Evolutionary conservation across 1,140 invertebrate genomes (phyloP).

Genomic region (Wasmannia auropunctata): DNA sequence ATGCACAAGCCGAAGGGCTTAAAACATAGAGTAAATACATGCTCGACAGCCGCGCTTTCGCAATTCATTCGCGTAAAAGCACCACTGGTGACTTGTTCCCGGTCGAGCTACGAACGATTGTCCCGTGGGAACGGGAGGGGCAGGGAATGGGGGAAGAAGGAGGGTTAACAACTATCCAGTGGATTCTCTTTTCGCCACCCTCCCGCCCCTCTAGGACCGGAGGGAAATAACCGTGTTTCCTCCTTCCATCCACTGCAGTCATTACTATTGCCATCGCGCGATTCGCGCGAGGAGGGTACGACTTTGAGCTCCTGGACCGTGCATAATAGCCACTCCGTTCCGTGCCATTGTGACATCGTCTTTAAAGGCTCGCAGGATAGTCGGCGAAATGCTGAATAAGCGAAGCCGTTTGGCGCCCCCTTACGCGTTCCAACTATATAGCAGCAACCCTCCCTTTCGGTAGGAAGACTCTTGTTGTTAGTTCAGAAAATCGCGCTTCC

Average conservation of each 20-base stretch:
- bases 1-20: constrained; percentile 11
- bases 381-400: constrained; percentile 55
- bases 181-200: constrained; percentile 15
- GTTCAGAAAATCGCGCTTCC: not conserved
- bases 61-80: constrained; percentile 30
- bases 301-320: constrained; percentile 43
- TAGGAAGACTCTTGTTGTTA: constrained; percentile 5
- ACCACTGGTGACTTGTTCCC: constrained; percentile 7
- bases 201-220: not conserved
- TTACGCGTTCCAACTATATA: constrained; percentile 14
- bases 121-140: not conserved
- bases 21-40: constrained; percentile 11
- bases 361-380: constrained; percentile 50
- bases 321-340: constrained; percentile 60
- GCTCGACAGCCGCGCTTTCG: constrained; percentile 11
- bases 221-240: constrained; percentile 49
- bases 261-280: constrained; percentile 55
- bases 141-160: not conserved
- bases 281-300: too few species aligned
- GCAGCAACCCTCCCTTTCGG: not conserved
- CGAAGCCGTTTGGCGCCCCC: constrained; percentile 30
- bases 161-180: constrained; percentile 37
- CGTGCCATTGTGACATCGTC: constrained; percentile 56
- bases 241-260: constrained; percentile 56
- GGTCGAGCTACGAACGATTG: constrained; percentile 15